These are phyloP conservation scores for Tridacna crocea DNA, from an alignment of 2,888 invertebrate species.

Conservation along the genomic window DNA sequence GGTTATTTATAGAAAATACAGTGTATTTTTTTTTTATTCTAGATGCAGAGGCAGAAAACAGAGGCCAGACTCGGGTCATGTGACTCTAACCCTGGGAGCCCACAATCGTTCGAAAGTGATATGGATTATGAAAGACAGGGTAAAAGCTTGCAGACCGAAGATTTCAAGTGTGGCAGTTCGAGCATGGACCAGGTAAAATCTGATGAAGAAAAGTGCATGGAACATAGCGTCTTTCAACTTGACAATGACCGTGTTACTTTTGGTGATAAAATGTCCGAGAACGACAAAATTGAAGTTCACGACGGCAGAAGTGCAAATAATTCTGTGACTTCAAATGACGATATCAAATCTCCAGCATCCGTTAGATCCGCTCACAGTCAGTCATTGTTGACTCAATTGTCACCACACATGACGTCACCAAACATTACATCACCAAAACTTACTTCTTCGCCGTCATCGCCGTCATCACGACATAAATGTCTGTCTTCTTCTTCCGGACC, in stretches of 20 bases:
- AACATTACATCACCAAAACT: conserved; percentile 24
- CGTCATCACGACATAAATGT: conserved; percentile 7
- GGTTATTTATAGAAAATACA: too few relatives aligned
- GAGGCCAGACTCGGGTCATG: conserved; percentile 57
- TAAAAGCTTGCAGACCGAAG: conserved; percentile 8
- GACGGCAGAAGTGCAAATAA: conserved; percentile 27
- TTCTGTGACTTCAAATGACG: conserved; percentile 34
- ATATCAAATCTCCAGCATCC: conserved; percentile 32
- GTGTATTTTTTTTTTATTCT: neutral
- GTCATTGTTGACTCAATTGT: conserved; percentile 22
- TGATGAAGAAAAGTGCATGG: conserved; percentile 11
- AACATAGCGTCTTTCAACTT: conserved; percentile 21
- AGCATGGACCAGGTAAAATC: conserved; percentile 7
- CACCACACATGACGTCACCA: conserved; percentile 31
- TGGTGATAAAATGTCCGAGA: neutral
- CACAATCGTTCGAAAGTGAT: conserved; percentile 56
- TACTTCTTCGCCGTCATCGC: conserved; percentile 30
- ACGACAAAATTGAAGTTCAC: conserved; percentile 7
- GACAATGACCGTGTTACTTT: conserved; percentile 7
- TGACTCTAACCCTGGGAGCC: conserved; percentile 51
- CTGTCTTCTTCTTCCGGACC: neutral
- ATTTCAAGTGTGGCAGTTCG: neutral
- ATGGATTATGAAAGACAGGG: conserved; percentile 31
- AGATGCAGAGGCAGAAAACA: conserved; percentile 68
- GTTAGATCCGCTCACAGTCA: conserved; percentile 29